These are phyloP conservation scores for Himantopus leucocephalus DNA, from an alignment of 2,113 vertebrate species.

Conservation along the genomic window DNA sequence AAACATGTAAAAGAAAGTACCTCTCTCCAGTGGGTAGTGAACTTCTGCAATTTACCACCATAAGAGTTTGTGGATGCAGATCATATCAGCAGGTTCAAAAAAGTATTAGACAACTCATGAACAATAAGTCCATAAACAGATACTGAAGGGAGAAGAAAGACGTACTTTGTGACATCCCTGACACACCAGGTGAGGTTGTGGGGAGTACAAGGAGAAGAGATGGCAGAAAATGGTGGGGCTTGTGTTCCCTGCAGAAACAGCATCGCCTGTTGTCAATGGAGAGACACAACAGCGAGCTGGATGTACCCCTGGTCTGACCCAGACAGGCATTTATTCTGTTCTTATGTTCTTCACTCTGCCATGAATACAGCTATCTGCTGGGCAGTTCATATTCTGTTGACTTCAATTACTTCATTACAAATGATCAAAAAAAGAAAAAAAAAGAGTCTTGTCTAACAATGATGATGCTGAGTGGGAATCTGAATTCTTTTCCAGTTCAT, in stretches of 20 bases:
- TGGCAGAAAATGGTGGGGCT: background rate
- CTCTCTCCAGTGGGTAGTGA: background rate
- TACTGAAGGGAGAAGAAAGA: background rate
- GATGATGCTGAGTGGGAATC: background rate
- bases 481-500: slow-evolving; percentile 5
- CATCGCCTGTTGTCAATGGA: background rate
- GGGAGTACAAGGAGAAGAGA: background rate
- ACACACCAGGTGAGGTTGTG: background rate
- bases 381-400: background rate
- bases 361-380: background rate
- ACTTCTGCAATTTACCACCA: background rate
- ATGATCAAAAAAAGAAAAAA: background rate
- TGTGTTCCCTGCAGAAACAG: background rate
- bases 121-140: background rate
- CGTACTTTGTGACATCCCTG: background rate
- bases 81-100: background rate
- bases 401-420: background rate
- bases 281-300: background rate
- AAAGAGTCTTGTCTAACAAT: background rate
- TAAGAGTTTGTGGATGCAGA: background rate
- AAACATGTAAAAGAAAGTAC: background rate
- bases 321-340: background rate
- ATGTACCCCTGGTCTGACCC: background rate
- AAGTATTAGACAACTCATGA: background rate
- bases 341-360: background rate